A percentile compares a stretch with the other conserved stretches of the same genome.
phyloP scores from a whole-genome alignment of 2,797 vertebrate species.

The Rhyacichthys aspro region DNA sequence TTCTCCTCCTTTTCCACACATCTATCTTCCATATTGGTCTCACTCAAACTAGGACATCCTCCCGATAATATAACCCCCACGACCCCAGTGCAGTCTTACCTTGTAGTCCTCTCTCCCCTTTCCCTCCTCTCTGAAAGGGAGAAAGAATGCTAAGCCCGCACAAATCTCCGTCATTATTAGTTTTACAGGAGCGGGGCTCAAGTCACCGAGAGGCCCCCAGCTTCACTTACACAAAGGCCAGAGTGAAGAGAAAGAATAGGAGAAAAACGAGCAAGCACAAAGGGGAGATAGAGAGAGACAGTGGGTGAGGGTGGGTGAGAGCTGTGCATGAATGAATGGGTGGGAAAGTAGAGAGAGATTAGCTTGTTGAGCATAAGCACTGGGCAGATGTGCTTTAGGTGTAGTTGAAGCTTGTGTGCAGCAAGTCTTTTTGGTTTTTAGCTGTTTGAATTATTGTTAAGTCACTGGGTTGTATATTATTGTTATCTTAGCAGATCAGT shows the following conservation, averaged over 20 bases:
- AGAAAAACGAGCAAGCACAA: slow-evolving; percentile 21
- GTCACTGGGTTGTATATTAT: no score
- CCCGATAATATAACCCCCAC: neutral
- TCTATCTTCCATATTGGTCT: slow-evolving; percentile 39
- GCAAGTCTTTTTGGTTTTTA: no score
- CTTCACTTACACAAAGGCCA: slow-evolving; percentile 69
- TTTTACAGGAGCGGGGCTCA: slow-evolving; percentile 75
- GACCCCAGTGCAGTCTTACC: slow-evolving; percentile 25
- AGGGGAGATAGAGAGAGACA: slow-evolving; percentile 12
- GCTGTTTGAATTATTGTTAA: no score
- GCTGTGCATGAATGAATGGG: slow-evolving; percentile 18
- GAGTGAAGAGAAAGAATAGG: slow-evolving; percentile 47
- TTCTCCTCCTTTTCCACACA: slow-evolving; percentile 32
- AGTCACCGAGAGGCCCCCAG: slow-evolving; percentile 70
- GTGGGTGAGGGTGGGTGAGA: slow-evolving; percentile 7
- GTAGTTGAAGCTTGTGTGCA: no score
- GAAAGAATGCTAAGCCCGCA: slow-evolving; percentile 78
- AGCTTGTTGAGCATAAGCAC: neutral
- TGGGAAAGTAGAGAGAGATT: slow-evolving; percentile 14
- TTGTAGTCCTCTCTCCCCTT: slow-evolving; percentile 43
- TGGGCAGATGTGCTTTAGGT: neutral
- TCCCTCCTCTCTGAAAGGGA: slow-evolving; percentile 55
- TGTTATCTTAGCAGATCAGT: no score
- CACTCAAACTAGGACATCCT: slow-evolving; percentile 61
- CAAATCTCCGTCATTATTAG: slow-evolving; percentile 76